A percentile compares a stretch with the other conserved stretches of the same genome.
These are phyloP conservation scores for Rhabdomys dilectus DNA, from an alignment of 2,113 vertebrate genomes.

Conservation along the genomic window DNA sequence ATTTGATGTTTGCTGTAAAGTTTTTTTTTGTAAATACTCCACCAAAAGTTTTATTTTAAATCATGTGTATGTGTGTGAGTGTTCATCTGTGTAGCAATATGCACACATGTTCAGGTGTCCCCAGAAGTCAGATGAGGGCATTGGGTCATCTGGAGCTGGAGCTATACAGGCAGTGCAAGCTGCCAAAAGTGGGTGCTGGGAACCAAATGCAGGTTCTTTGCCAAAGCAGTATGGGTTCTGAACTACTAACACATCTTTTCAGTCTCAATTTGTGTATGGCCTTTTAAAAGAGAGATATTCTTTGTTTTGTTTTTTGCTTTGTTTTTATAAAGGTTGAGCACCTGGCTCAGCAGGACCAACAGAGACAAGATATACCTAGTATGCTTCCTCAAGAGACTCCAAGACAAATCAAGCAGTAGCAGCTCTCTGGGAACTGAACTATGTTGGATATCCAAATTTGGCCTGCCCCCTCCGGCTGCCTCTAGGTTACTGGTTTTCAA, in stretches of 20 bases:
- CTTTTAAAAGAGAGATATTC: not conserved
- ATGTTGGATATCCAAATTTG: conserved; percentile 13
- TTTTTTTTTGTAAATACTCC: not conserved
- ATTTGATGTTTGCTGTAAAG: not conserved
- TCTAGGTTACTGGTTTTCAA: conserved; percentile 29
- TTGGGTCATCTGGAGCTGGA: not conserved
- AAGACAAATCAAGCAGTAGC: not conserved
- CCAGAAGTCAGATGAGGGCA: not conserved
- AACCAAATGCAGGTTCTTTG: not conserved
- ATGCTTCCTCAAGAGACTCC: conserved; percentile 30
- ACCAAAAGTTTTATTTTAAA: not conserved
- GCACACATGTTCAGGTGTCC: not conserved
- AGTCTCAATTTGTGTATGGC: not conserved
- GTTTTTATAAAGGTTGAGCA: not conserved
- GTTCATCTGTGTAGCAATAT: not conserved
- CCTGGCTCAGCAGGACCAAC: not conserved
- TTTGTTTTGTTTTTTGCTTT: not conserved
- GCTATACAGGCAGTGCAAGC: not conserved
- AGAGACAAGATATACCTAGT: conserved; percentile 3
- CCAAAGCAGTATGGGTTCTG: not conserved
- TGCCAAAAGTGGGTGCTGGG: not conserved
- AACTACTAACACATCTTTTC: not conserved
- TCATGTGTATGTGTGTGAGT: not conserved
- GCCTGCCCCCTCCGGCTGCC: conserved; percentile 5
- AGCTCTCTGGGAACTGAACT: not conserved